Evolutionary conservation across 2,113 vertebrate species (phyloP), one percentile per base, ranked within the genome.

Genomic region (Ameiurus melas): DNA sequence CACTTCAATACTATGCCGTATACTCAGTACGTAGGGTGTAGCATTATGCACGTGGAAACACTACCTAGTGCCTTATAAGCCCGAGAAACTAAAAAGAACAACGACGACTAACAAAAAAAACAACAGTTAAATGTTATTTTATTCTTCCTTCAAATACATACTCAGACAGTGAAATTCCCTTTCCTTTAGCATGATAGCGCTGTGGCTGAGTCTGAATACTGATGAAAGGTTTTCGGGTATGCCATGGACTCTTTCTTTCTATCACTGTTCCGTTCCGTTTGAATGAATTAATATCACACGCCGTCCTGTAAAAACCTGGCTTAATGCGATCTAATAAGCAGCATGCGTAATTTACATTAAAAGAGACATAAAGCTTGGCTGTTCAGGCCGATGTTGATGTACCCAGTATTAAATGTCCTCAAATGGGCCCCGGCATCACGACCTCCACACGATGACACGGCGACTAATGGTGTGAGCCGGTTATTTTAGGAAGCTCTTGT

Each of bases 401-500:
- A 91, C 85, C 89, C 88, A 90, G 90, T 88, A 89, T 94, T 92
- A 91, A 90, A 93, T 93, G 93, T 94, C 92, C 91, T 92, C 88
- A 91, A 92, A 94, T 91, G 91, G 90, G 90, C 91, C 91, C 91
- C 89, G 90, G 89, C 86, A 90, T 90, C 90, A 82, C 90, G 93
- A 94, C 93, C 92, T 95, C 92, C 71, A 77, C 71, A 77, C 82
- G 89, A 91, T 93, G 92, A 93, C 93, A 94, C 90, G 22, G 66
- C 92, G 91, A 90, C 92, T 94, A 94, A 95, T 94, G 93, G 92
- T 91, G 85, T 91, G 90, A 90, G 86, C 86, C 77, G 57, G 92
- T 95, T 95, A 93, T 94, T 94, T 94, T 92, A 73, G 92, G 92
- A 92, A 70, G 88, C 90, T 90, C 70, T 71, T 87, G 84, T 89